phyloP scores from a whole-genome alignment of 2,888 invertebrate species.

The Eristalis pertinax region DNA sequence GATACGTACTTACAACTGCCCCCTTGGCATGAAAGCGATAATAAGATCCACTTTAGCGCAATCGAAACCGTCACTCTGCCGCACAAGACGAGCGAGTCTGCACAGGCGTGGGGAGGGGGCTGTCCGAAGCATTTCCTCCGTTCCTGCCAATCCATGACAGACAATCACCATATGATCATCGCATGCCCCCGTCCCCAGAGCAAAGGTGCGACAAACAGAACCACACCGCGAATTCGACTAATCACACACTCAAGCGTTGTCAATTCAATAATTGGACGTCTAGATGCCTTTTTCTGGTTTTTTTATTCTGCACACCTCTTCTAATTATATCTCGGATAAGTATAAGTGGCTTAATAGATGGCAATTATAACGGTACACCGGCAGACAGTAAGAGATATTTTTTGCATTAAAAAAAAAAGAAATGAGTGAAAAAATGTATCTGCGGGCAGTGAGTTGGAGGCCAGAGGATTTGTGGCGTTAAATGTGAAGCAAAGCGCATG shows the following conservation, averaged over 20 bases:
- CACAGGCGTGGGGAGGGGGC: too few species aligned
- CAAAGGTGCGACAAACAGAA: conserved; percentile 5
- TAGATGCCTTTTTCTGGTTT: conserved; percentile 3
- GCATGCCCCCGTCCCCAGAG: background rate
- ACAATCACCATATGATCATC: conserved; percentile 11
- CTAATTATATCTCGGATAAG: conserved; percentile 19
- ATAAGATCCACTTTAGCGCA: conserved; percentile 2
- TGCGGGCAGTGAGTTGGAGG: background rate
- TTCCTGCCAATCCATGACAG: background rate
- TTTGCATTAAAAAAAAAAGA: background rate
- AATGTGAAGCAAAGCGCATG: conserved; percentile 3
- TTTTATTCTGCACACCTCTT: background rate
- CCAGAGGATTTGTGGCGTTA: conserved; percentile 1
- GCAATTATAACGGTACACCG: conserved; percentile 35
- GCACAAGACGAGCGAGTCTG: background rate
- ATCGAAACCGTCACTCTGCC: background rate
- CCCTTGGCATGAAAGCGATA: background rate
- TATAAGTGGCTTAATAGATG: conserved; percentile 19
- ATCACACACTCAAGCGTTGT: conserved; percentile 33
- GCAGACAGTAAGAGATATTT: background rate
- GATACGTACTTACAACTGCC: background rate
- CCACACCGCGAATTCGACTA: conserved; percentile 9
- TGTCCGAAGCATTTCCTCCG: background rate
- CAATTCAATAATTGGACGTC: conserved; percentile 19
- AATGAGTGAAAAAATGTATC: background rate